Evolutionary conservation across 2,113 vertebrate genomes (phyloP), one percentile per base, ranked within the genome.

Genomic region (Poicephalus gulielmi): DNA sequence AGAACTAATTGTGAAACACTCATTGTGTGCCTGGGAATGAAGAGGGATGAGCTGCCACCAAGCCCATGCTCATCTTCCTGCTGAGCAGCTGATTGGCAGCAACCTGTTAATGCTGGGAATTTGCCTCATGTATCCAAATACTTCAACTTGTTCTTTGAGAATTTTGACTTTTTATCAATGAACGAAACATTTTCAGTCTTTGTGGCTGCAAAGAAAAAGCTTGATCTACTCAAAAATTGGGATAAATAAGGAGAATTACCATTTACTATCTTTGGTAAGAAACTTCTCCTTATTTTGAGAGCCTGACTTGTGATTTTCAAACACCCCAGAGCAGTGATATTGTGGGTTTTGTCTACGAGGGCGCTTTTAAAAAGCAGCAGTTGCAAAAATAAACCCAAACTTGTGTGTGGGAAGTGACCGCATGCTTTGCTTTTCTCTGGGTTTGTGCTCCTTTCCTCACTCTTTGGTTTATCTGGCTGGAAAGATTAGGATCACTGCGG

Each of bases 401-500:
- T 10, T 1, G 1, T 66, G 64, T 60, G 75, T 4, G 9, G 20
- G 90, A 88, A 90, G 22, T 88, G 55, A 71, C 35, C 20, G 11
- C 49, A 44, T 7, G 62, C 19, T 6, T 7, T 47, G 30, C n/a
- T 33, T 71, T 86, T 86, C 64, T 70, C 35, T 60, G 86, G 16
- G 5, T 74, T 88, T 71, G 76, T 27, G 69, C 64, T 90, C 53
- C 80, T 83, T 78, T 90, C 64, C 30, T 74, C 1, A 2, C 75
- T 67, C 84, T 67, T 80, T 88, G 57, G 31, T 53, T 90, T 88
- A 94, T 97, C 76, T 83, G 85, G 43, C 83, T 53, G 88, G 64
- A 49, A n/a, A 96, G 93, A 96, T 96, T 96, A 91, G 74, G 77
- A 91, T 83, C 88, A 4, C 95, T 68, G 35, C 47, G 35, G 94